Evolutionary conservation across 2,797 vertebrate species (phyloP), one percentile per base, ranked within the genome.

Genomic region (Vultur gryphus): DNA sequence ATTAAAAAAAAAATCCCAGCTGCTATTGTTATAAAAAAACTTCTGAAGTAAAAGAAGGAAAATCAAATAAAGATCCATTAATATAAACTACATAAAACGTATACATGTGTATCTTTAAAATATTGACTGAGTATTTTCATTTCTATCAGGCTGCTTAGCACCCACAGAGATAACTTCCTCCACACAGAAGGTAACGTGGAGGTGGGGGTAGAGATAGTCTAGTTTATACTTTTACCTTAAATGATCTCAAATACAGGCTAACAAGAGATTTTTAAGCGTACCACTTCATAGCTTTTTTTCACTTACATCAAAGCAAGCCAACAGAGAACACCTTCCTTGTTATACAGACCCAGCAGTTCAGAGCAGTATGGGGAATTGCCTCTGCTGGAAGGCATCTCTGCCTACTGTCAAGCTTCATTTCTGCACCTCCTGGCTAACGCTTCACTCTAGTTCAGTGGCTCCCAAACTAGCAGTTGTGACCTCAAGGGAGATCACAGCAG

Each of bases 171-270:
- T 20, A 76, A 69, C n/a, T 67, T 76, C 48, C 64, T 16, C 25
- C 7, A 4, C 1, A 1, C 0, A 1, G 57, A 41, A 48, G 28
- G 31, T n/a, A 35, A 35, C 0, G 2, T 5, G 19, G 6, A 0
- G 6, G 4, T 19, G 12, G n/a, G 33, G 20, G 11, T 1, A 51
- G 14, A 41, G 35, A 6, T 65, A 12, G 21, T 87, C 35, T 16
- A 28, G 29, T 41, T 79, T 23, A 29, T 35, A 41, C 39, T 76
- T 90, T 48, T 18, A 39, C 58, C n/a, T 43, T 33, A 73, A 76
- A 35, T 59, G 37, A 67, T 65, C 57, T 67, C 57, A 57, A 66
- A 67, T 6, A 18, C 10, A n/a, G 39, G 19, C 31, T 46, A 54
- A 51, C 0, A 9, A 79, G 69, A 66, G 11, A 20, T 9, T 57